Evolutionary conservation across 1,140 invertebrate genomes (phyloP).

Genomic region (Ditylenchus dipsaci): DNA sequence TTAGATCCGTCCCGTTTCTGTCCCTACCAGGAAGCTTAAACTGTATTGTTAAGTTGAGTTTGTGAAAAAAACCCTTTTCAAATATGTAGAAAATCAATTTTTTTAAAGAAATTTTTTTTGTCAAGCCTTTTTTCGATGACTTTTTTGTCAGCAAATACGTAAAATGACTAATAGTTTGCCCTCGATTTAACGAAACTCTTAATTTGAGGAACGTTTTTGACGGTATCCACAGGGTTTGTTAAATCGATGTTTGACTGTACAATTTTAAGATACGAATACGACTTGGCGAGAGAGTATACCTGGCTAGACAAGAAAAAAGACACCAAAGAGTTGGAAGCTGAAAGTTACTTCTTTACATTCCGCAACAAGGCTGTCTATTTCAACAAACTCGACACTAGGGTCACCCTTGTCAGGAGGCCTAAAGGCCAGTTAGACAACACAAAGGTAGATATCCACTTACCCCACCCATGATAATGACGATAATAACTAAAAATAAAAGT

Average conservation of each 20-base stretch:
- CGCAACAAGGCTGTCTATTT: conserved; percentile 79
- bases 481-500: conserved; percentile 15
- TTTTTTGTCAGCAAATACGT: no score
- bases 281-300: conserved; percentile 89
- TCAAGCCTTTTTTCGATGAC: no score
- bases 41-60: not conserved
- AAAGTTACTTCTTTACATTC: conserved; percentile 94
- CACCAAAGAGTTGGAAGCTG: conserved; percentile 85
- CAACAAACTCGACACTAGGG: conserved; percentile 87
- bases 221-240: not conserved
- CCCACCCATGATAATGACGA: no score
- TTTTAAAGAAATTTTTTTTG: not conserved
- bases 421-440: conserved; percentile 4
- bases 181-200: no score
- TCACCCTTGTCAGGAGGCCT: conserved; percentile 26
- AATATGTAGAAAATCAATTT: not conserved
- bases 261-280: conserved; percentile 74
- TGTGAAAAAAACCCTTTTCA: not conserved
- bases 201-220: not conserved
- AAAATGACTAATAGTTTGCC: no score
- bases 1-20: no score
- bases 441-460: conserved; percentile 9
- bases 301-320: conserved; percentile 97
- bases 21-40: not conserved
- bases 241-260: not conserved